Conservation (phyloP, 2,113 vertebrate species). For the Microcebus murinus region DNA sequence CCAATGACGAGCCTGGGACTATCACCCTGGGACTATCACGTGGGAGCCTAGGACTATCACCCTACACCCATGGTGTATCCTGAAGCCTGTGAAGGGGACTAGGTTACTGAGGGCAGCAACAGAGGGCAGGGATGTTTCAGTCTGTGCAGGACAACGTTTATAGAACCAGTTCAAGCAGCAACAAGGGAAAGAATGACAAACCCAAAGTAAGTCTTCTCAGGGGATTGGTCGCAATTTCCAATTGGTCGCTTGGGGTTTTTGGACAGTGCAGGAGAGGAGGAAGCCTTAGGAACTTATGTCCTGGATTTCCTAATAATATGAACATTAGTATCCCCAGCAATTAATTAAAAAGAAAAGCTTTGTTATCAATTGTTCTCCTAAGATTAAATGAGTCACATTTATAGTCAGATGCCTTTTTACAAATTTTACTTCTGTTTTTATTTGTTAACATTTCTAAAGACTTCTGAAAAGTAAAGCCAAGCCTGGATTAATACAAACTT, state of each 20-base stretch:
- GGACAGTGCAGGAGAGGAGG: not conserved
- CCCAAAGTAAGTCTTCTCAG: not conserved
- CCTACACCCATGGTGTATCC: not conserved
- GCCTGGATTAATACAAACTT: not conserved
- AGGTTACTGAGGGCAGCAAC: not conserved
- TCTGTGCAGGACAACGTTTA: not conserved
- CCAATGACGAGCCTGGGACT: not conserved
- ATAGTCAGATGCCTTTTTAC: not conserved
- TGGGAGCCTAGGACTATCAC: too few relatives aligned
- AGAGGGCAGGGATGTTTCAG: not conserved
- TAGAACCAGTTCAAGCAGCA: not conserved
- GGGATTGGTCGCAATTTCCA: not conserved
- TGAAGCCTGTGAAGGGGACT: not conserved
- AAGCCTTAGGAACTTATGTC: not conserved
- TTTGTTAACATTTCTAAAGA: conserved; percentile 30
- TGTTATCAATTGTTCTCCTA: not conserved
- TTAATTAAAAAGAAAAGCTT: not conserved
- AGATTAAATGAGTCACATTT: not conserved
- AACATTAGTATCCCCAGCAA: not conserved
- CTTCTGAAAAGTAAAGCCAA: not conserved
- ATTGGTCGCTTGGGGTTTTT: not conserved
- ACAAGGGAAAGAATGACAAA: not conserved
- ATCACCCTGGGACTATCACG: not conserved
- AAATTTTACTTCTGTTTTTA: not conserved
- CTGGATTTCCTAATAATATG: not conserved